Base-by-base conservation (phyloP, 2,113 vertebrate species). In the Channa argus region DNA sequence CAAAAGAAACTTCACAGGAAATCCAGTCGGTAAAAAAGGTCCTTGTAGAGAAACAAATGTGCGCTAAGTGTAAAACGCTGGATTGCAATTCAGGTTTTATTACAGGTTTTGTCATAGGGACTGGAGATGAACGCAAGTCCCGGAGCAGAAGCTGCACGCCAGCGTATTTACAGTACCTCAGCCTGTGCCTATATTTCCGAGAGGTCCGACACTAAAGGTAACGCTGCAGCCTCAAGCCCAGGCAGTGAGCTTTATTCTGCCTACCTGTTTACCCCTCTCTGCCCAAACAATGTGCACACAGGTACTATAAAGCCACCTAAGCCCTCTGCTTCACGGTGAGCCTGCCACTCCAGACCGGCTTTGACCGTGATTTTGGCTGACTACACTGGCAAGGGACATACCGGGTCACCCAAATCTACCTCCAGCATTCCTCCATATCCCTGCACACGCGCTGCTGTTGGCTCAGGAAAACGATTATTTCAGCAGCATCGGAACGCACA, bases 341-440 rank as follows among this genome's bases (percentile, higher is more conserved):
- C 70, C 74, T 45, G 58, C 69, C 65, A n/a, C 78, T 63, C 43
- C 82, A 58, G 71, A 78, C 84, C 62, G 66, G 79, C 83, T 89
- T 59, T 87, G 89, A 79, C 86, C 73, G 85, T 75, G 88, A 87
- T 93, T 88, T 89, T 88, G 88, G 86, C 87, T 86, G 71, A 74
- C 73, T 83, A 53, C 85, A 83, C 83, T 58, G 89, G 83, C 73
- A 76, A 90, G 89, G 90, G 91, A 93, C 91, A 84, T 80, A 78
- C 92, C 93, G 93, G 94, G 92, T 94, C 93, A 94, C 88, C 87
- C 72, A 75, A 70, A 91, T 84, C 86, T 88, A 86, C 84, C 88
- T 84, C 90, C 86, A 74, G 90, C 94, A 95, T 94, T 95, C 94
- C 94, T 87, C 83, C 93, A 91, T 93, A 92, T 85, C 85, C 71